Evolutionary conservation across 2,797 vertebrate species (phyloP), one percentile per base, ranked within the genome.

Genomic region (Rhinatrema bivittatum): DNA sequence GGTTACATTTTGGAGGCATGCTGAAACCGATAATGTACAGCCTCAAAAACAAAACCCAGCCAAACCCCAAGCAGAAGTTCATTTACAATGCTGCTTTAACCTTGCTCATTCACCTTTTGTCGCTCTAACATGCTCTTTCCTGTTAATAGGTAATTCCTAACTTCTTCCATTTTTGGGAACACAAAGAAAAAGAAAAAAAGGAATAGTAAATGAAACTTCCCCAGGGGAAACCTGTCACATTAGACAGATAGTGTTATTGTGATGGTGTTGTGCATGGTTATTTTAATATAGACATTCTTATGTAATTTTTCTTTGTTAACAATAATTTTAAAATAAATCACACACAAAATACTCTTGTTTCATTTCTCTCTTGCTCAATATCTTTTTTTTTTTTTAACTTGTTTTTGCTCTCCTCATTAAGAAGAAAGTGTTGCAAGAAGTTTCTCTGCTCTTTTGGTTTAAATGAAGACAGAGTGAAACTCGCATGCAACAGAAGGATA

Each of bases 281-380:
- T 64, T 74, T 77, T 74, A 71, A 82, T 82, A 85, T 81, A 81
- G 78, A 81, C 74, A 79, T 72, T 81, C 71, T 81, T 82, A 75
- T 51, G 72, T 74, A 81, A 68, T 78, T 62, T 81, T 76, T 82
- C 79, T 75, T 81, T 76, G 82, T 79, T 74, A 83, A 76, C 72
- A 86, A 85, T 83, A 81, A 83, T 84, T 84, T 84, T 84, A 85
- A 84, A 84, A 82, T 78, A 82, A 85, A 85, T 84, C 74, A 70
- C 48, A n/a, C n/a, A n/a, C 76, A 84, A 86, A 85, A 85, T 84
- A 85, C 69, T 84, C 77, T 82, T 72, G 68, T 83, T 79, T 83
- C 70, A 67, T 72, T 79, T 82, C 63, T 81, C 71, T 31, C 38
- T 31, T 18, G 29, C 37, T 36, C 30, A 41, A 36, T 48, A 44